These are phyloP conservation scores for Atrichornis clamosus DNA, from an alignment of 2,113 vertebrate species.

Conservation along the genomic window DNA sequence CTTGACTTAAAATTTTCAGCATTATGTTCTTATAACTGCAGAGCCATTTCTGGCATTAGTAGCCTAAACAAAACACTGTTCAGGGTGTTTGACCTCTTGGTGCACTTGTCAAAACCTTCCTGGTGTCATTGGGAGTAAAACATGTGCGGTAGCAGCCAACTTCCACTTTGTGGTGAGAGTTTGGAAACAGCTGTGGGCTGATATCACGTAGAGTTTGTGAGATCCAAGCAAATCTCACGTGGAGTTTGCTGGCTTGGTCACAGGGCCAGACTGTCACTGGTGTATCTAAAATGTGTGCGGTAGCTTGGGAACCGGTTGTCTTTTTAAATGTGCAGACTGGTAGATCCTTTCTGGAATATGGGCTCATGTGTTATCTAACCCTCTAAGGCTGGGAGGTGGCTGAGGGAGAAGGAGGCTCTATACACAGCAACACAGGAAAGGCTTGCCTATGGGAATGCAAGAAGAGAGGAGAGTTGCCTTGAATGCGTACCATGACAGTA, in stretches of 20 bases:
- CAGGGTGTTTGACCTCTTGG: neutral
- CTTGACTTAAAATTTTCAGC: neutral
- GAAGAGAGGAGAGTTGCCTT: neutral
- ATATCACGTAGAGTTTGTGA: neutral
- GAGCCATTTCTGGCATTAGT: neutral
- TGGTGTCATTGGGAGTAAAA: neutral
- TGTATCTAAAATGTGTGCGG: neutral
- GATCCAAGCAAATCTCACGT: neutral
- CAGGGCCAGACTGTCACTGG: neutral
- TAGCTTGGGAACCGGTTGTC: neutral
- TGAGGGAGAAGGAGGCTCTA: accelerated
- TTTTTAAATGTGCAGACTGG: neutral
- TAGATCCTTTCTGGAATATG: neutral
- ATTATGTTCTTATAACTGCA: neutral
- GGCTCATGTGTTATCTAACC: neutral
- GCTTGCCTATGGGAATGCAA: neutral
- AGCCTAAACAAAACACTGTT: neutral
- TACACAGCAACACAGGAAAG: neutral
- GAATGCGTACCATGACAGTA: neutral
- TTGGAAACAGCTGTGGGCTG: neutral
- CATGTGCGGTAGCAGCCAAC: neutral
- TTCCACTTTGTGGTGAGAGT: neutral
- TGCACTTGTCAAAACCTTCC: neutral
- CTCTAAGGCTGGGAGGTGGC: neutral
- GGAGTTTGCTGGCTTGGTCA: neutral